Evolutionary conservation across 1,140 invertebrate species (phyloP).

Genomic region (Saccostrea glomerata): DNA sequence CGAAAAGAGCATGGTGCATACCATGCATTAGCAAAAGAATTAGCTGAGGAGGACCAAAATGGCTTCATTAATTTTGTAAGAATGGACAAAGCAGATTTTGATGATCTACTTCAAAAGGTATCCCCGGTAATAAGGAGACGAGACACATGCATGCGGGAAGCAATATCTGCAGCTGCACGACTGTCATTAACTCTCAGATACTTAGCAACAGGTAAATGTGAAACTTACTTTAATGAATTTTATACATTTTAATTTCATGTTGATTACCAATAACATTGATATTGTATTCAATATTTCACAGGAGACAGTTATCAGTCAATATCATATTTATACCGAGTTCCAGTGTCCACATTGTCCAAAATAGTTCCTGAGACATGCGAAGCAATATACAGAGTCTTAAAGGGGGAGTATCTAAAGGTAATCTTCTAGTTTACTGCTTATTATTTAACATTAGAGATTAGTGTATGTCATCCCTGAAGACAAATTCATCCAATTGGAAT

Average conservation of each 20-base stretch:
- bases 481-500: not conserved
- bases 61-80: slow-evolving; percentile 33
- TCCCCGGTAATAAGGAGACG: slow-evolving; percentile 37
- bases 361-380: slow-evolving; percentile 51
- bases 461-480: not conserved
- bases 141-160: slow-evolving; percentile 35
- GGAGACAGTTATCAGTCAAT: slow-evolving; percentile 37
- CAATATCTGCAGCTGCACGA: slow-evolving; percentile 31
- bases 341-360: not conserved
- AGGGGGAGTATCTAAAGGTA: slow-evolving; percentile 47
- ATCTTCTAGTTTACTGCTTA: slow-evolving; percentile 39
- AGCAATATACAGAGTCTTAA: slow-evolving; percentile 46
- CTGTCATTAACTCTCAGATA: slow-evolving; percentile 43
- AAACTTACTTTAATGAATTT: not conserved
- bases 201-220: slow-evolving; percentile 21
- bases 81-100: too few species aligned
- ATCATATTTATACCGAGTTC: too few species aligned
- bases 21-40: slow-evolving; percentile 35
- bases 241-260: not conserved
- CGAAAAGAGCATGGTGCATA: slow-evolving; percentile 38
- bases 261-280: not conserved
- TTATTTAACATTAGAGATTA: not conserved
- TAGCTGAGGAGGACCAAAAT: slow-evolving; percentile 31
- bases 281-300: slow-evolving; percentile 15
- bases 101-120: too few species aligned